Base-by-base conservation (phyloP, 1,140 invertebrate species). In the Ceratosolen solmsi region DNA sequence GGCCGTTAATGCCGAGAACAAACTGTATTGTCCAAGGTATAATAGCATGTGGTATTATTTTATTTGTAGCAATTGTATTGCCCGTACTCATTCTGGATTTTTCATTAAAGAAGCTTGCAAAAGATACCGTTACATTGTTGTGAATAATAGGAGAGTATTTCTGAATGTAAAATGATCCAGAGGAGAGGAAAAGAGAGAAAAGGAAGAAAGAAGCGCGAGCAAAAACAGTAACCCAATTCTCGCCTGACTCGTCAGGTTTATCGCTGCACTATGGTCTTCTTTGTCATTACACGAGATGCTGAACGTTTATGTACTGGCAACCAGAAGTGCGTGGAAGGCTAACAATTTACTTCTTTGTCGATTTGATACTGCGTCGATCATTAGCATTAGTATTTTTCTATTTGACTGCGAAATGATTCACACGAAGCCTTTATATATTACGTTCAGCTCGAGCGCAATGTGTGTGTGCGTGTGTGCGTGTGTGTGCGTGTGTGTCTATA, bases 181-280 rank as follows among this genome's bases (percentile, higher is more conserved):
- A 25, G 38, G 25, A 65, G 38, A 46, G 15, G 38, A 30, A 33
- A 58, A 20, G 25, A 60, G 22, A 58, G 36, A 51, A 51, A 49
- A 56, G 17, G 11, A 30, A 54, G 30, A 63, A 38, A 70, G 30
- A 78, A 68, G 60, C 49, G 46, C 46, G 60, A 68, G 71, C 49
- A 36, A 78, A 78, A 68, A 46, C 38, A 76, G 76, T 78, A 78
- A 78, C 76, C 76, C 63, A 78, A 78, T 78, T 78, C 76, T 70
- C 46, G 60, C 46, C 76, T 78, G 76, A 78, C 46, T 78, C 76
- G 76, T 78, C 76, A 70, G 76, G 76, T 78, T 78, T 78, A 70
- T 78, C 41, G 76, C 76, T 78, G 76, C 46, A 51, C 22, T 78
- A 78, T 36, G 63, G 27, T 51, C 76, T 74, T 74, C 72, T 51